phyloP scores from a whole-genome alignment of 2,113 vertebrate species.

The Bettongia penicillata region DNA sequence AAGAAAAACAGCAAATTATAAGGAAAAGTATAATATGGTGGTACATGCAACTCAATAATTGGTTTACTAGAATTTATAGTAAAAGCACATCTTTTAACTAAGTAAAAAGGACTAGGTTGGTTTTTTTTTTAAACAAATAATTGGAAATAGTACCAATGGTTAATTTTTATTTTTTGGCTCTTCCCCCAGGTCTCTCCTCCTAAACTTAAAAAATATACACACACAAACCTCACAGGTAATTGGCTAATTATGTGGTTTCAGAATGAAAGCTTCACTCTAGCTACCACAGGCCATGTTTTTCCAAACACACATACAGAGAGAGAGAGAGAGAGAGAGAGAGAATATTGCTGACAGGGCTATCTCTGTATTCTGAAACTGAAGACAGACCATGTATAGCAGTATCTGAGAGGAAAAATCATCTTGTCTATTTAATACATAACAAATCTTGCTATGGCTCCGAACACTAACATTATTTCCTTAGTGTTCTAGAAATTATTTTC shows the following conservation, averaged over 20 bases:
- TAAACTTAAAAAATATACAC: neutral
- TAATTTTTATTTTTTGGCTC: neutral
- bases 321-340: neutral
- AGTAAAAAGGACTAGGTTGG: neutral
- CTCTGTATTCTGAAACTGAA: constrained; percentile 51
- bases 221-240: constrained; percentile 23
- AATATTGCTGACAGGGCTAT: constrained; percentile 41
- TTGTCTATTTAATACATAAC: neutral
- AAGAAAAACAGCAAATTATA: constrained; percentile 32
- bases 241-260: constrained; percentile 46
- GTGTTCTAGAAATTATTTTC: neutral
- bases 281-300: constrained; percentile 31
- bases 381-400: neutral
- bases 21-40: neutral
- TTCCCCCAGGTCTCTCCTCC: neutral
- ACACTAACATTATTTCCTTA: neutral
- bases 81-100: constrained; percentile 6
- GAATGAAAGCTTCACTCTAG: constrained; percentile 2
- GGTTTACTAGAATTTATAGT: constrained; percentile 20
- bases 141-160: neutral
- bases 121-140: constrained; percentile 25
- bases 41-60: neutral
- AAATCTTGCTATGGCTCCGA: neutral
- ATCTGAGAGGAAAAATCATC: neutral
- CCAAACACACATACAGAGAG: neutral